Evolutionary conservation across 1,140 invertebrate species (phyloP).

Genomic region (Drosophila prosaltans): DNA sequence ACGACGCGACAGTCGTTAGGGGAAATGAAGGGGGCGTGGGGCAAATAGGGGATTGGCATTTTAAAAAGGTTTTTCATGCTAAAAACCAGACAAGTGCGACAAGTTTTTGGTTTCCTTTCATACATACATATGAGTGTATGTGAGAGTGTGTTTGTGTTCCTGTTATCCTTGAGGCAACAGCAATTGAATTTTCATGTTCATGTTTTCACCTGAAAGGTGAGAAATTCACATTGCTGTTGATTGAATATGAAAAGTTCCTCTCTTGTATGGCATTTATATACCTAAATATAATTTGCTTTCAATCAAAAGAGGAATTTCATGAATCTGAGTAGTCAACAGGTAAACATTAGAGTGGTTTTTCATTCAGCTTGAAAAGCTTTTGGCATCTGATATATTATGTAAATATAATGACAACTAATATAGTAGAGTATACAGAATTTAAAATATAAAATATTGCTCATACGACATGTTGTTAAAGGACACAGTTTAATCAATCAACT

Average conservation of each 20-base stretch:
- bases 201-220: conserved; percentile 6
- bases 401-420: no score
- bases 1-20: not conserved
- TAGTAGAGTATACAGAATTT: no score
- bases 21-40: no score
- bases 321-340: conserved; percentile 1
- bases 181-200: conserved; percentile 12
- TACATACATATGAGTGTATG: not conserved
- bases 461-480: no score
- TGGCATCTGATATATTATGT: no score
- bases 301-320: not conserved
- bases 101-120: conserved; percentile 4
- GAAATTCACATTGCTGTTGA: conserved; percentile 8
- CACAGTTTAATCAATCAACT: no score
- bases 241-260: conserved; percentile 1
- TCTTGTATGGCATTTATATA: not conserved
- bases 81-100: conserved; percentile 12
- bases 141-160: not conserved
- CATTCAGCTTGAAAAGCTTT: not conserved
- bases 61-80: conserved; percentile 14
- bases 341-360: not conserved
- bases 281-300: conserved; percentile 12
- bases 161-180: conserved; percentile 7
- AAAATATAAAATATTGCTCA: no score
- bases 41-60: not conserved